Evolutionary conservation across 37 sponge, comb jelly and placozoan genomes (phyloP).

Genomic region (Halisarca cf. caerulea): DNA sequence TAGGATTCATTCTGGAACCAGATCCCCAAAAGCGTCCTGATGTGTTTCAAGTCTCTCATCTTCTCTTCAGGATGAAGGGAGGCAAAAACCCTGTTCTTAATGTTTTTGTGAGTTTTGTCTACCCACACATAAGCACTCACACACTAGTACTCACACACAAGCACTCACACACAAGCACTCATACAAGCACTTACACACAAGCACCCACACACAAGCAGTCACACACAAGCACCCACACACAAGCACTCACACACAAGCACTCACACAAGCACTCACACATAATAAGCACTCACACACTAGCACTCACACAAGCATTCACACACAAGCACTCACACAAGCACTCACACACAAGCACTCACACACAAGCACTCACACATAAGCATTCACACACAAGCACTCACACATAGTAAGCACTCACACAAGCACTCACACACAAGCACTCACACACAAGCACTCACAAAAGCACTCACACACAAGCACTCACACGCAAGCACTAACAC

Average conservation of each 20-base stretch:
- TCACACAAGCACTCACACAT: constrained; percentile 6
- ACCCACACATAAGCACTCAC: constrained; percentile 15
- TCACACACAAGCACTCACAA: constrained; percentile 3
- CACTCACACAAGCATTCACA: neutral
- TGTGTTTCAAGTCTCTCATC: constrained; percentile 71
- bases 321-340: neutral
- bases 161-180: constrained; percentile 8
- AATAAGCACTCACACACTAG: too few species aligned
- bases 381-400: neutral
- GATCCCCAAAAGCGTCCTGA: constrained; percentile 57
- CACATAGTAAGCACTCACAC: constrained; percentile 10
- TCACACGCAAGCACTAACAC: too few species aligned
- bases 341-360: constrained; percentile 16
- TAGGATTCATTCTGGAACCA: constrained; percentile 71
- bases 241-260: neutral
- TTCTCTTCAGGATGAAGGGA: constrained; percentile 27
- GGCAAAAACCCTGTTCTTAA: constrained; percentile 46
- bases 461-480: neutral
- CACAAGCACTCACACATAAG: neutral
- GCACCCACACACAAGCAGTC: neutral
- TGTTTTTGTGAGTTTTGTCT: constrained; percentile 62
- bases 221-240: constrained; percentile 15
- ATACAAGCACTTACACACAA: neutral
- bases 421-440: neutral
- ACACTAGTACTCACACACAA: neutral